phyloP scores from a whole-genome alignment of 2,113 vertebrate genomes.

The Chunga burmeisteri region DNA sequence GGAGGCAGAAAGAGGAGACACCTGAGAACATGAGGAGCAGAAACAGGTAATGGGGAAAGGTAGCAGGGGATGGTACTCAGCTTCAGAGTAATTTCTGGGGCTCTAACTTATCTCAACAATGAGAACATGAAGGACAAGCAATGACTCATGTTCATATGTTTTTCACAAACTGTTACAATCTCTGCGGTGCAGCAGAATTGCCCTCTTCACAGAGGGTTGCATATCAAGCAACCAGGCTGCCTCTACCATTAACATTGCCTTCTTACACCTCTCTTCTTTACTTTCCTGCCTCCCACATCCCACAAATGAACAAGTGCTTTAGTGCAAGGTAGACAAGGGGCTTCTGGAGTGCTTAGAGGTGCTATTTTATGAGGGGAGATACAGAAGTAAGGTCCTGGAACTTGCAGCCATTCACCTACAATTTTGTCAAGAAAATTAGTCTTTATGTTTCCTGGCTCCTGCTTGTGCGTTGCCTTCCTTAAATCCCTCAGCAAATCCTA shows the following conservation, averaged over 20 bases:
- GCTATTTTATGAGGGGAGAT: neutral
- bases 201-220: neutral
- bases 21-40: neutral
- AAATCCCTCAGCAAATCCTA: neutral
- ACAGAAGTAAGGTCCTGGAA: neutral
- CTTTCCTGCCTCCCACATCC: neutral
- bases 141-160: rapidly evolving
- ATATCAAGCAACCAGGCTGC: neutral
- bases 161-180: neutral
- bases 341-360: neutral
- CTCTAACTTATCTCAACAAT: neutral
- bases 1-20: neutral
- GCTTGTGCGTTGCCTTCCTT: neutral
- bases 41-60: neutral
- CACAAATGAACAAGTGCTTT: neutral
- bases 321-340: neutral
- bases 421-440: neutral
- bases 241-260: neutral
- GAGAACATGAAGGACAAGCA: neutral
- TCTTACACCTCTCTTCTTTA: neutral
- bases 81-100: neutral
- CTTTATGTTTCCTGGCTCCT: neutral
- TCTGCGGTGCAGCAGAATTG: neutral
- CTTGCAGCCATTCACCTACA: neutral
- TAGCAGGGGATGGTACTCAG: neutral